Base-by-base conservation (phyloP, 2,888 invertebrate species). In the Pimpla rufipes region DNA sequence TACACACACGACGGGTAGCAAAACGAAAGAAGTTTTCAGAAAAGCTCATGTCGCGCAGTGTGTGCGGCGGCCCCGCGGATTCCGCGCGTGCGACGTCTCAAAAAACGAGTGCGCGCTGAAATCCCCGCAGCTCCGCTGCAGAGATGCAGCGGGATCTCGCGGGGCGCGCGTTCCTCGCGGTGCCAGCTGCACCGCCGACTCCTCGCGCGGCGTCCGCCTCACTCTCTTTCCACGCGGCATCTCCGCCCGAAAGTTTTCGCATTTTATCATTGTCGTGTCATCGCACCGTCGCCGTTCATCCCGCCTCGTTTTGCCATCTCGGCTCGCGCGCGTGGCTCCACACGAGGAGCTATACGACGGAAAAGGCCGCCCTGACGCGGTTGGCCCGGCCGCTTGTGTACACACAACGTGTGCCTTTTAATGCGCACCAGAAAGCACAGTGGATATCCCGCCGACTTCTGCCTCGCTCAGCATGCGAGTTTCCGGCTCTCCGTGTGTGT, bases 221-320 rank as follows among this genome's bases (percentile, higher is more conserved):
- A 18, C 35, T 62, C 16, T 59, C 5, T 59, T 62, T 40, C 6
- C 37, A 18, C 11, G 23, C 16, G 11, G 13, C 66, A 66, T 45
- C 21, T 42, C 40, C 10, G 11, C 21, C 18, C 13, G 59, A 78
- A 81, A 84, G 74, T 84, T 84, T 84, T 21, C 62, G 70, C 80
- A 78, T 78, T 84, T 81, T 78, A 84, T 84, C 80, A 78, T 78
- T 40, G 70, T 81, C 62, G 42, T 47, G 67, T 83, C 76, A 67
- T 67, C 79, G 45, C 50, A 76, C 8, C 70, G 50, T 45, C 50
- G 11, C 57, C 23, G 59, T 40, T 47, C 59, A 67, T 21, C 37
- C 52, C 52, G 47, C 18, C 10, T 18, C 29, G 42, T 71, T 62
- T 73, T 45, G 66, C 50, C 73, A 45, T 35, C 55, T 55, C 74